Conservation (phyloP, 2,888 invertebrate genomes). For the Drosophila borealis region DNA sequence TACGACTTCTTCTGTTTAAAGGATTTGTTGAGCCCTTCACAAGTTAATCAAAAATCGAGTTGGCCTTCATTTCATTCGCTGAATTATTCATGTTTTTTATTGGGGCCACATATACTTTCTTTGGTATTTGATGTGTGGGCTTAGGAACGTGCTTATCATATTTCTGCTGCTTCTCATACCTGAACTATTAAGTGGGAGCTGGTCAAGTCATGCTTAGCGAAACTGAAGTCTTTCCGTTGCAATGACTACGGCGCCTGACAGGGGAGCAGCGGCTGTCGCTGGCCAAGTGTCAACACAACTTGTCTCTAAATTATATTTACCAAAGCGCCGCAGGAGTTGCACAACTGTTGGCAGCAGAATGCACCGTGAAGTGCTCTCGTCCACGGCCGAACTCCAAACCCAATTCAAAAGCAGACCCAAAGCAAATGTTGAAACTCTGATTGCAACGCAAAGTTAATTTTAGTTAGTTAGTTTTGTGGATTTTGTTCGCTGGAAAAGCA, state of each 20-base stretch:
- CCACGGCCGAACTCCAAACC: neutral
- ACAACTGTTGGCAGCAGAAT: neutral
- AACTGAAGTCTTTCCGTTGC: neutral
- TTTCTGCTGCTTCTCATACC: neutral
- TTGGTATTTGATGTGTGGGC: neutral
- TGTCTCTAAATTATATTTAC: constrained; percentile 56
- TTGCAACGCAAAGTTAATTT: constrained; percentile 6
- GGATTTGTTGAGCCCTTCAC: neutral
- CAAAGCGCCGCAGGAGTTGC: constrained; percentile 56
- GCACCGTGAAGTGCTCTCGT: neutral
- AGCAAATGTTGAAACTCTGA: constrained; percentile 2
- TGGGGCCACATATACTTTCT: neutral
- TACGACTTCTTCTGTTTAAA: neutral
- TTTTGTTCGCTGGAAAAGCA: constrained; percentile 6
- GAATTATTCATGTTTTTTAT: constrained; percentile 24
- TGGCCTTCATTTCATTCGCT: constrained; percentile 5
- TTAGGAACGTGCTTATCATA: constrained; percentile 4
- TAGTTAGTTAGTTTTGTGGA: constrained; percentile 7
- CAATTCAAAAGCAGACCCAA: neutral
- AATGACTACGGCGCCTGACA: neutral
- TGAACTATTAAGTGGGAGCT: neutral
- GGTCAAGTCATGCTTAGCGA: constrained; percentile 1
- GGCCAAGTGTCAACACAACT: constrained; percentile 39
- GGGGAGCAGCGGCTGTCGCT: neutral
- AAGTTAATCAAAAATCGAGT: constrained; percentile 15